Conservation (phyloP, 2,113 vertebrate species). For the Notiomystis cincta region DNA sequence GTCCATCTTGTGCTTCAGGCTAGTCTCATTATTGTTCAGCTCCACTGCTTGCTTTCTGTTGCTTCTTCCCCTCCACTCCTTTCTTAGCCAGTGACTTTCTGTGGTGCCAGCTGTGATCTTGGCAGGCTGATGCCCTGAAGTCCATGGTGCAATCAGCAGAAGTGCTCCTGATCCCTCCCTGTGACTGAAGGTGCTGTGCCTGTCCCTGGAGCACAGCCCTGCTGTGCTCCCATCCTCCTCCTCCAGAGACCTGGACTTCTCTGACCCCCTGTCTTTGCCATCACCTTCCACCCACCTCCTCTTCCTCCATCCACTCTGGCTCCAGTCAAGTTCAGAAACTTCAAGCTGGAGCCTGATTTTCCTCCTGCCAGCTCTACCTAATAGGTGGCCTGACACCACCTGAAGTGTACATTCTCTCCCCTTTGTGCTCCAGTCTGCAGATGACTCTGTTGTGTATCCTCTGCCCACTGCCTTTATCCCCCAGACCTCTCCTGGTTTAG, state of each 20-base stretch:
- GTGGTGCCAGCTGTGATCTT: neutral
- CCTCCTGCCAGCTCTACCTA: neutral
- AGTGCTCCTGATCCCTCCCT: neutral
- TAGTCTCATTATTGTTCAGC: neutral
- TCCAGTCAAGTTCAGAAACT: neutral
- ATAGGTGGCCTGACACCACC: neutral
- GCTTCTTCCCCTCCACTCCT: neutral
- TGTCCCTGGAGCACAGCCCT: neutral
- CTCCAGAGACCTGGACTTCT: neutral
- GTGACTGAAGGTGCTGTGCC: neutral
- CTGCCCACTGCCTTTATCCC: neutral
- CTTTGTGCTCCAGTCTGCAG: neutral
- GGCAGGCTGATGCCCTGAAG: neutral
- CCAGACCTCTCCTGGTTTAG: neutral
- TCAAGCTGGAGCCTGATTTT: neutral
- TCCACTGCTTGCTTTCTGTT: neutral
- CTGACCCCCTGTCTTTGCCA: fast-evolving
- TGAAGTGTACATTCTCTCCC: neutral
- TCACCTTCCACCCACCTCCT: fast-evolving
- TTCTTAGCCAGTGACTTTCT: neutral
- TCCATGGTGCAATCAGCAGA: neutral
- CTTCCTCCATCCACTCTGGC: neutral
- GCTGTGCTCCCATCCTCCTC: neutral
- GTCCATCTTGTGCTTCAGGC: neutral
- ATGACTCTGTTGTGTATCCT: neutral